Conservation (phyloP, 2,888 invertebrate genomes). For the Tipula confusa region DNA sequence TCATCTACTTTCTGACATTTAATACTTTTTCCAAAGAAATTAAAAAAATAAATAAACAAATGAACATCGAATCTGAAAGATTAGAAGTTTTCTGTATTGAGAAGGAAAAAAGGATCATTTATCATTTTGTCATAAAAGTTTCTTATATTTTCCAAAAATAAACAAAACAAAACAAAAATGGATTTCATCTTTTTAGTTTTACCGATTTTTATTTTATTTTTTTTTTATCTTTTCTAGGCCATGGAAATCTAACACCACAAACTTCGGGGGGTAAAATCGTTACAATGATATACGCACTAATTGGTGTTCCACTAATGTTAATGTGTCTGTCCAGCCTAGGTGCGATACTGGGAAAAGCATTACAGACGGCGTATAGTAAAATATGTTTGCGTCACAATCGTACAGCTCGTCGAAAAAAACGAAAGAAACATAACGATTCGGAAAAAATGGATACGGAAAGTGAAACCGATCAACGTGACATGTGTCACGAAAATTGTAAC, state of each 20-base stretch:
- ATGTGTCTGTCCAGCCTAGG: constrained; percentile 82
- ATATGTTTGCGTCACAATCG: constrained; percentile 32
- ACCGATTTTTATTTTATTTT: too few relatives aligned
- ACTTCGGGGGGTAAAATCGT: constrained; percentile 78
- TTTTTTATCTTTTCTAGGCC: constrained; percentile 56
- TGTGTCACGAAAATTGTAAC: background rate
- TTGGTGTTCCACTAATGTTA: constrained; percentile 82
- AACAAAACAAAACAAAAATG: background rate
- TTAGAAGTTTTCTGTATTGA: background rate
- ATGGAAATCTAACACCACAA: constrained; percentile 79
- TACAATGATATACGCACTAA: constrained; percentile 80
- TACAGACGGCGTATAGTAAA: constrained; percentile 57
- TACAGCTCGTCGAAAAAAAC: background rate
- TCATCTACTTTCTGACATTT: background rate
- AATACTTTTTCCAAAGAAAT: background rate
- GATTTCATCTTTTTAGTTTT: background rate
- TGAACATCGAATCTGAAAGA: background rate
- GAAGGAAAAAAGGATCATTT: background rate
- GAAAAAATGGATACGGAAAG: background rate
- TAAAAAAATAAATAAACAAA: background rate
- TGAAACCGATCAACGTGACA: background rate
- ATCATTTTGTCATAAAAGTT: constrained; percentile 25
- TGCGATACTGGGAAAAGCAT: constrained; percentile 70
- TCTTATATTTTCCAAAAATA: background rate
- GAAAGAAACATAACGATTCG: constrained; percentile 43